Evolutionary conservation across 2,888 invertebrate species (phyloP), one percentile per base, ranked within the genome.

Genomic region (Pseudococcus longispinus): DNA sequence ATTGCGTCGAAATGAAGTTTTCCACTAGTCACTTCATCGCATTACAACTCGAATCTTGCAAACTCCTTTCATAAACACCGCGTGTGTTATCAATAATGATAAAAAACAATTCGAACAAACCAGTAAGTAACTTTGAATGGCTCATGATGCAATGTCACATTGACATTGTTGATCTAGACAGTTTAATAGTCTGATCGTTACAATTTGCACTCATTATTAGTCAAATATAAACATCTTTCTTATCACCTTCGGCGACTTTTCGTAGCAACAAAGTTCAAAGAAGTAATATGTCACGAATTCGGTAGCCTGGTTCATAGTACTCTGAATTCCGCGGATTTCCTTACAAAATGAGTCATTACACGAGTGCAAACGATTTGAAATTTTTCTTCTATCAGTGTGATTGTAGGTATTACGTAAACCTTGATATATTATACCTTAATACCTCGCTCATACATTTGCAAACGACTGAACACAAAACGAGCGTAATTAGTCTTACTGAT

Each of bases 351-450:
- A 51, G 51, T 51, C 51, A 51, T 51, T 51, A 51, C n/a, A n/a
- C 4, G 13, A 13, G 13, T 46, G 15, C 15, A 15, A 37, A 37
- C 37, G 37, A 37, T 37, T 37, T 37, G 46, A 46, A 44, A 51
- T 51, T 51, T 46, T n/a, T n/a, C 51, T 51, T 4, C 6, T 51
- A 51, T 51, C 51, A 51, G n/a, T n/a, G n/a, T n/a, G n/a, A n/a
- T n/a, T 8, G n/a, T n/a, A 46, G 1, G 32, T 74, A 37, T 32
- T 74, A 32, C 74, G 32, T 74, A 74, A 74, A 74, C 74, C 74
- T 74, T 74, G 74, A 37, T 74, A 32, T 74, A 74, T 29, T 74
- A n/a, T 32, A 74, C 32, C 74, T 74, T 74, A 74, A 60, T 60
- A 60, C 23, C 23, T 23, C 23, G 60, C 60, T 60, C 60, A 60